Base-by-base conservation (phyloP, 2,113 vertebrate species). In the Hiodon alosoides region DNA sequence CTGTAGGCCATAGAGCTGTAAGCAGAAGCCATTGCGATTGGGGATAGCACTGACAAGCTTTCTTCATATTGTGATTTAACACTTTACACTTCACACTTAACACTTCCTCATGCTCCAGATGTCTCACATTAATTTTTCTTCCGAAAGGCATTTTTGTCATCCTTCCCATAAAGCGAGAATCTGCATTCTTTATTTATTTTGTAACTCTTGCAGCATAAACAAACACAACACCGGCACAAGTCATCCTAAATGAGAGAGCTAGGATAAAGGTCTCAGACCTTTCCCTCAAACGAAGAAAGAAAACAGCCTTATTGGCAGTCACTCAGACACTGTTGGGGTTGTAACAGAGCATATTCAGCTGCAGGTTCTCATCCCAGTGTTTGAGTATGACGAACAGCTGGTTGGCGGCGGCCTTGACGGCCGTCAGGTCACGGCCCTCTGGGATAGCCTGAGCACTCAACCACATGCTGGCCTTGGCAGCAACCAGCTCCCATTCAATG, bases 291-390 rank as follows among this genome's bases (percentile, higher is more conserved):
- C 51, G 67, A 31, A 52, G 5, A 7, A 55, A 58, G 53, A 59
- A 51, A 54, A 50, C 5, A 67, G 7, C 0, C 5, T 52, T 48
- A 14, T 64, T 0, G 46, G 17, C 11, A 0, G 55, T 48, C 11
- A 58, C 46, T 82, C 87, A 98, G 79, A 97, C 87, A 0, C 91
- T 93, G 85, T 91, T 93, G 0, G 97, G 97, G 87, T 98, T 94
- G 84, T 99, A 99, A 82, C 97, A 99, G 11, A 99, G 91, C 93
- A 98, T 89, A 77, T 96, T 95, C 81, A 99, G 93, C 79, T 98
- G 94, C 77, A 98, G 91, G 83, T 94, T 98, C 60, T 98, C 95
- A 17, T 99, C 93, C 97, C 97, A 98, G 89, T 98, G 97, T 66
- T 95, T 87, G 78, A 99, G 94, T 74, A 98, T 92, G 81, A 98